A percentile compares a stretch with the other conserved stretches of the same genome.
These are phyloP conservation scores for Chromobotia macracanthus DNA, from an alignment of 2,797 vertebrate genomes.

Conservation along the genomic window DNA sequence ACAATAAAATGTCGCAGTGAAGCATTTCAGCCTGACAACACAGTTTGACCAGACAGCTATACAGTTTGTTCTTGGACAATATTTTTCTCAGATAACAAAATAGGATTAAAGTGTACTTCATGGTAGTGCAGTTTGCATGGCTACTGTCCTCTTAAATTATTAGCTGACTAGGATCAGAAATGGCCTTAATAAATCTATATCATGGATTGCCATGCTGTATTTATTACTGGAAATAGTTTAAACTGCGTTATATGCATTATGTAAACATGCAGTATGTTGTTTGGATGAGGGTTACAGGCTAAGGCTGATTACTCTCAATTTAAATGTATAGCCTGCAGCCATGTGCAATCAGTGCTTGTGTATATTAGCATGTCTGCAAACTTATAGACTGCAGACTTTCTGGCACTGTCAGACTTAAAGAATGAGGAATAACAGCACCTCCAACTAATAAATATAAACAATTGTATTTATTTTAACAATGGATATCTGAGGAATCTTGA, in stretches of 20 bases:
- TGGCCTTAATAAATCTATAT: slow-evolving; percentile 28
- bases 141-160: neutral
- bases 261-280: slow-evolving; percentile 41
- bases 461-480: neutral
- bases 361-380: slow-evolving; percentile 38
- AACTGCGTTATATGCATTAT: too few species aligned
- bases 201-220: slow-evolving; percentile 22
- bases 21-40: neutral
- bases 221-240: slow-evolving; percentile 42
- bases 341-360: slow-evolving; percentile 45
- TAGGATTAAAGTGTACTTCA: neutral
- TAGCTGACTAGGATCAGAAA: slow-evolving; percentile 35
- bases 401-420: slow-evolving; percentile 23
- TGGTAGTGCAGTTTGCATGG: slow-evolving; percentile 10
- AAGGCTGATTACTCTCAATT: slow-evolving; percentile 30
- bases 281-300: slow-evolving; percentile 33
- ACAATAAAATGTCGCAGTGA: neutral
- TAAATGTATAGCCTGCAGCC: slow-evolving; percentile 36
- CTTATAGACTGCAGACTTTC: slow-evolving; percentile 30
- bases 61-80: neutral
- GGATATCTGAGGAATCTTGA: slow-evolving; percentile 36
- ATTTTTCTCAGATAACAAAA: neutral
- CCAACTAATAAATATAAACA: slow-evolving; percentile 20
- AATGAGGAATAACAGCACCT: slow-evolving; percentile 26
- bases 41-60: neutral